Conservation (phyloP, 2,888 invertebrate genomes). For the Mesodorylaimus sp. region DNA sequence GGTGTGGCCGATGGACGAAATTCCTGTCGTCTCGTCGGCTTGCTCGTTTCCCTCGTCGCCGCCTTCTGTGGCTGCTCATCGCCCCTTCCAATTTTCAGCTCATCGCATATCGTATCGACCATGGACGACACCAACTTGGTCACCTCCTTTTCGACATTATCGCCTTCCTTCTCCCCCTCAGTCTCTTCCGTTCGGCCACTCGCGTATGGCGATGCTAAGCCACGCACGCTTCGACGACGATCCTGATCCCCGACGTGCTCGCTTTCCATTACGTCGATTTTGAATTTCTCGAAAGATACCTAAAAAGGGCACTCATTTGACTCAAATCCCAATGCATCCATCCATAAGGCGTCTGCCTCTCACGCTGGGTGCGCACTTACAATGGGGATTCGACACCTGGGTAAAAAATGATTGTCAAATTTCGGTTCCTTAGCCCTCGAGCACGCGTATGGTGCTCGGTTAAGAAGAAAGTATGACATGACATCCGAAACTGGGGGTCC, state of each 20-base stretch:
- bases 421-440: too few relatives aligned
- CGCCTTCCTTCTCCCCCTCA: conserved; percentile 12
- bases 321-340: not conserved
- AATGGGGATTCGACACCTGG: too few relatives aligned
- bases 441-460: too few relatives aligned
- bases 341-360: too few relatives aligned
- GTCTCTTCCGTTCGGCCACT: too few relatives aligned
- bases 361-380: too few relatives aligned
- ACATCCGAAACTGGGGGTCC: too few relatives aligned
- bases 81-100: not conserved
- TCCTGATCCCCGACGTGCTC: conserved; percentile 1
- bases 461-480: too few relatives aligned
- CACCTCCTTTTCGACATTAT: conserved; percentile 7
- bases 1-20: conserved; percentile 54
- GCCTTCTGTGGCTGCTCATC: conserved; percentile 3
- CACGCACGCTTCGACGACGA: conserved; percentile 6
- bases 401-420: too few relatives aligned
- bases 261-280: conserved; percentile 40
- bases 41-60: conserved; percentile 3
- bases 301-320: conserved; percentile 30
- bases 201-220: too few relatives aligned
- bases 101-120: not conserved
- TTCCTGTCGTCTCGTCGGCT: conserved; percentile 8
- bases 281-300: conserved; percentile 95
- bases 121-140: not conserved